Percentiles rank a stretch among this genome's conserved stretches.
These are phyloP conservation scores for Folsomia manolachei DNA, from an alignment of 2,888 invertebrate genomes.

Conservation along the genomic window DNA sequence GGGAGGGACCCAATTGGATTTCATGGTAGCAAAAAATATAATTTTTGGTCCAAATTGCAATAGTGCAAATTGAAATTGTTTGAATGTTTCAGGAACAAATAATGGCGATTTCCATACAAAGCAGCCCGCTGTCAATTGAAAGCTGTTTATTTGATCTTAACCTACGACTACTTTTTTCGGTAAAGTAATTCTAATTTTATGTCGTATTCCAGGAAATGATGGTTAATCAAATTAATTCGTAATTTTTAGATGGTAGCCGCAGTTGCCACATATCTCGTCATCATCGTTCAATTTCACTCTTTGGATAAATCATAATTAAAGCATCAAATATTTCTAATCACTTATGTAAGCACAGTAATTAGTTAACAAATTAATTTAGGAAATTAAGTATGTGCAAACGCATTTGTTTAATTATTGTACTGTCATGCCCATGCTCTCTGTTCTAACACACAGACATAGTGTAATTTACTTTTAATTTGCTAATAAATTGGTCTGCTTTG, in stretches of 20 bases:
- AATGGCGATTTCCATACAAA: background rate
- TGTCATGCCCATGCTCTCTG: too few relatives aligned
- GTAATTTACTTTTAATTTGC: too few relatives aligned
- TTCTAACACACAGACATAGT: too few relatives aligned
- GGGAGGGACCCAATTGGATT: too few relatives aligned
- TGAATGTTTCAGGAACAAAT: background rate
- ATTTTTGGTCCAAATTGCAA: background rate
- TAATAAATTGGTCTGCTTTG: too few relatives aligned
- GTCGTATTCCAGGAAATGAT: background rate
- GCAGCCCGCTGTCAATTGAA: background rate
- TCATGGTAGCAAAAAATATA: too few relatives aligned
- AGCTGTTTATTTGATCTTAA: background rate
- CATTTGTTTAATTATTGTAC: too few relatives aligned
- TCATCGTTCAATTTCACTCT: background rate
- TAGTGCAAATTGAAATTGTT: background rate
- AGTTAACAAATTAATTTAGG: too few relatives aligned
- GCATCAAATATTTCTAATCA: too few relatives aligned
- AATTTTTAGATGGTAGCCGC: background rate
- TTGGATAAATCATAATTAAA: background rate
- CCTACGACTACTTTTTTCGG: background rate
- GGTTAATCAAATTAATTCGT: too few relatives aligned
- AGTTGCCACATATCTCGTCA: background rate
- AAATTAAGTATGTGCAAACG: too few relatives aligned
- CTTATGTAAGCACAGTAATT: too few relatives aligned
- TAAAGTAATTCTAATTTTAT: background rate